Evolutionary conservation across 2,888 invertebrate species (phyloP).

Genomic region (Pristionchus maxplancki): DNA sequence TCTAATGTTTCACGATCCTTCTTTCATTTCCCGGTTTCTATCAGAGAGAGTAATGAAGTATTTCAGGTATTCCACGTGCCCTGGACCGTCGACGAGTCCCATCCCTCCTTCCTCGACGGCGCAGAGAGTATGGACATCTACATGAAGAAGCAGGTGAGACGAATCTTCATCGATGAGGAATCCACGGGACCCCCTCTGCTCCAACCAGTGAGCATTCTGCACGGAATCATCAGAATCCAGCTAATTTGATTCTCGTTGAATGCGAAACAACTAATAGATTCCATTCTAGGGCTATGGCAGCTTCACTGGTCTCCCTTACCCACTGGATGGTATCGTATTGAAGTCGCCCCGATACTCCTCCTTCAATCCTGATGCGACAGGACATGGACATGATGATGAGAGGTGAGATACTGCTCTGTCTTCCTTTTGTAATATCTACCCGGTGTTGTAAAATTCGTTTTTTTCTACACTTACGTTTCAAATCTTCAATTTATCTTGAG

Average conservation of each 20-base stretch:
- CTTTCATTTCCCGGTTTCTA: too few relatives aligned
- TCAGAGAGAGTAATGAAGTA: too few relatives aligned
- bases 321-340: constrained; percentile 26
- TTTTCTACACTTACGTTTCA: too few relatives aligned
- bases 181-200: too few relatives aligned
- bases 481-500: too few relatives aligned
- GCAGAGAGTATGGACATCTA: constrained; percentile 50
- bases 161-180: not conserved
- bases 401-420: too few relatives aligned
- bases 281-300: constrained; percentile 46
- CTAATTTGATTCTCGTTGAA: too few relatives aligned
- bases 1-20: too few relatives aligned
- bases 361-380: not conserved
- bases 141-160: constrained; percentile 45
- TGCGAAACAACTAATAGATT: not conserved
- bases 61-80: constrained; percentile 50
- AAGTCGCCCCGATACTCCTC: constrained; percentile 34
- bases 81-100: constrained; percentile 6
- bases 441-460: not conserved
- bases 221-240: too few relatives aligned
- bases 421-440: too few relatives aligned
- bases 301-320: constrained; percentile 50
- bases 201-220: too few relatives aligned
- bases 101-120: constrained; percentile 40
- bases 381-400: constrained; percentile 40